Evolutionary conservation across 2,888 invertebrate species (phyloP), one percentile per base, ranked within the genome.

Genomic region (Nymphalis c-album): DNA sequence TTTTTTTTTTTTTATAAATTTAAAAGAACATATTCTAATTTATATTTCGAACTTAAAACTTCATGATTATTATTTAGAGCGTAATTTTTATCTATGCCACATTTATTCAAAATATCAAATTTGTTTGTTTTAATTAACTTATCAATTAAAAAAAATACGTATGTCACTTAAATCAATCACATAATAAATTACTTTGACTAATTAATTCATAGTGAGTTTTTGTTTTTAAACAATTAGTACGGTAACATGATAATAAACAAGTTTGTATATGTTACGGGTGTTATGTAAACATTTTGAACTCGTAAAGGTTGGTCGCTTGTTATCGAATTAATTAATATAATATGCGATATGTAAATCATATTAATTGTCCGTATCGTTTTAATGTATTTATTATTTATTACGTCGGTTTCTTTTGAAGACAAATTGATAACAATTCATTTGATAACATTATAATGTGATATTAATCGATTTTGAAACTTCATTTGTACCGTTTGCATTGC

Each of bases 261-360:
- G 20, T 35, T 48, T 46, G 59, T 26, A 8, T 31, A 46, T 53
- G 22, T 55, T 2, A 47, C 20, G 47, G 20, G 22, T 26, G 55
- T 20, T 26, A 45, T 66, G 66, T 60, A 65, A 60, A 60, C 35
- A 65, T 65, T 60, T 35, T 47, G n/a, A 55, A 57, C 55, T 55
- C 53, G 31, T 61, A 48, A 51, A 47, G 50, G 8, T 64, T 46
- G 18, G 22, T 60, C 6, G 16, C 18, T 7, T 18, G 48, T 40
- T 48, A 57, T 57, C 26, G 35, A 45, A 20, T 47, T 57, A 58
- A 61, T 61, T 35, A 55, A 55, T 51, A 31, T n/a, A n/a, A n/a
- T 31, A 46, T 55, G n/a, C 17, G 20, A 18, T 35, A 57, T 48
- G 46, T 22, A 31, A 64, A 31, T 60, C 51, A 31, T 53, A 18